phyloP scores from a whole-genome alignment of 2,888 invertebrate species.

The Ophioninae sp. region DNA sequence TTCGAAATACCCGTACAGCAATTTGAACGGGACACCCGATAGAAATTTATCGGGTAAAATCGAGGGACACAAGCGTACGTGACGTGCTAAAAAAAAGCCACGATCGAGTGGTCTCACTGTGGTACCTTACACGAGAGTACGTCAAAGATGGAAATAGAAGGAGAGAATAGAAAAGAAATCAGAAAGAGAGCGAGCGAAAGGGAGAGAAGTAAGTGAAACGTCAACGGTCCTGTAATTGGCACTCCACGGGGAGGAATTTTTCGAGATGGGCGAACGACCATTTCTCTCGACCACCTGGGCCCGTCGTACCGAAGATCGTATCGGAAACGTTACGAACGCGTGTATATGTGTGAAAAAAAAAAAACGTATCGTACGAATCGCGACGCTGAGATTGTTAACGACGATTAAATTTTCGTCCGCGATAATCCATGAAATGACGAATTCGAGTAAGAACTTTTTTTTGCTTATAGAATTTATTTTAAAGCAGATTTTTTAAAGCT shows the following conservation, averaged over 20 bases:
- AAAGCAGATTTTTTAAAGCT: neutral
- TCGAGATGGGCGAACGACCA: constrained; percentile 66
- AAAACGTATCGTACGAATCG: neutral
- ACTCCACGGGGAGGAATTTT: constrained; percentile 69
- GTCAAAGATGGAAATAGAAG: constrained; percentile 23
- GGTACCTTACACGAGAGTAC: constrained; percentile 25
- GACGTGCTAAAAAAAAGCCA: constrained; percentile 44
- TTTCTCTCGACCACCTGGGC: constrained; percentile 65
- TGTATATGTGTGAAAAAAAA: constrained; percentile 1
- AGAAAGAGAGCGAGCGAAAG: neutral
- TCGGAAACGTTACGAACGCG: neutral
- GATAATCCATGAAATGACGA: neutral
- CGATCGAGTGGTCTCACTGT: constrained; percentile 47
- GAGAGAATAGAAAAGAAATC: constrained; percentile 18
- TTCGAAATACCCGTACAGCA: neutral
- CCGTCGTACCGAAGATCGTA: constrained; percentile 29
- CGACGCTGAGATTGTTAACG: neutral
- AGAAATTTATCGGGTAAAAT: neutral
- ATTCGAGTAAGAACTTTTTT: neutral
- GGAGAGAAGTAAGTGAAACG: constrained; percentile 63
- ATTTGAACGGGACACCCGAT: neutral
- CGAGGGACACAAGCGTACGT: constrained; percentile 26
- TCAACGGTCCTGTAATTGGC: constrained; percentile 76
- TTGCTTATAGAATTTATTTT: neutral
- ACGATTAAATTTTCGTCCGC: neutral